A percentile compares a stretch with the other conserved stretches of the same genome.
Evolutionary conservation across 2,797 vertebrate genomes (phyloP).

Genomic region (Hydrolagus colliei): DNA sequence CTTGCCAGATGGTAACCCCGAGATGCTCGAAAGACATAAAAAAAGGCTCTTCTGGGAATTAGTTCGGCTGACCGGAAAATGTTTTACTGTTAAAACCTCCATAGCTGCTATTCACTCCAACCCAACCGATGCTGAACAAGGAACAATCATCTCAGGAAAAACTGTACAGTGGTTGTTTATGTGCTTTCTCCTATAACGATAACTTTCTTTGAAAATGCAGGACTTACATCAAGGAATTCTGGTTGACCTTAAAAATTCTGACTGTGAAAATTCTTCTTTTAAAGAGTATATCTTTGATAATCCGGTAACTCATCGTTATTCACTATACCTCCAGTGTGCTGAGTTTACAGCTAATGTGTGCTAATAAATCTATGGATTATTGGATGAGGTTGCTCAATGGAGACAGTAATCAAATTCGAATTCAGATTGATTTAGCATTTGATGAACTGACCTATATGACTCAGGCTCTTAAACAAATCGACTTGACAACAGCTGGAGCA

Average conservation of each 20-base stretch:
- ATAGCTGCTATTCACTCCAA: too few species aligned
- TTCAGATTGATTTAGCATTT: background rate
- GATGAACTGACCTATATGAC: background rate
- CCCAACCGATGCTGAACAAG: background rate
- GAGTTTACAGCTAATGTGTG: background rate
- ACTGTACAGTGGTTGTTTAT: background rate
- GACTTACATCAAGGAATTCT: conserved; percentile 43
- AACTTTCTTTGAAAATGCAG: conserved; percentile 32
- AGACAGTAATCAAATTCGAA: background rate
- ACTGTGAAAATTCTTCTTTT: conserved; percentile 44
- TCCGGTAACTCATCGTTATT: conserved; percentile 39
- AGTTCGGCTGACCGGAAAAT: background rate
- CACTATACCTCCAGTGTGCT: conserved; percentile 21
- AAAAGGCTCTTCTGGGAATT: background rate
- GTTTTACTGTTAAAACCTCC: background rate
- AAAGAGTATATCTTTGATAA: conserved; percentile 43
- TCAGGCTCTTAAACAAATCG: background rate
- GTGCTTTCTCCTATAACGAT: background rate
- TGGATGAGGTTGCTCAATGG: background rate
- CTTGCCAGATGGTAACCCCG: background rate
- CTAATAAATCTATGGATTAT: background rate
- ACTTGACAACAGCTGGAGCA: background rate
- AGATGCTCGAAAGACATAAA: background rate
- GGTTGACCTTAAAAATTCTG: conserved; percentile 44
- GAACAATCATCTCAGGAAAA: too few species aligned